Percentiles rank a stretch among this genome's conserved stretches.
Evolutionary conservation across 1,140 invertebrate genomes (phyloP).

Genomic region (Nymphalis io): DNA sequence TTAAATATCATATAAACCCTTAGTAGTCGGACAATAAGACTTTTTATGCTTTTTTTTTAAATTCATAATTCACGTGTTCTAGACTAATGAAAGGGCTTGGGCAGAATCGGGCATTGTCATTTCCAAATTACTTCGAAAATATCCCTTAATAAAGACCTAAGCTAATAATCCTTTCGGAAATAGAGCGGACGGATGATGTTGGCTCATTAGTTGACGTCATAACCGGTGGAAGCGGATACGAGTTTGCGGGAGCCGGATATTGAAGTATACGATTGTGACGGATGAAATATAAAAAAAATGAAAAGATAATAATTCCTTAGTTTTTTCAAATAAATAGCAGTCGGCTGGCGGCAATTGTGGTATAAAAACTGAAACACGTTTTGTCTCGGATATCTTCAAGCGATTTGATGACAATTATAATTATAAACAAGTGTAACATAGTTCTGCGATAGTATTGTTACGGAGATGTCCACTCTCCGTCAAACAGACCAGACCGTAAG

Average conservation of each 20-base stretch:
- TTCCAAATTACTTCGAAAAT: neutral
- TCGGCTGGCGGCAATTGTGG: neutral
- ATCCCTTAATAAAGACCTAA: neutral
- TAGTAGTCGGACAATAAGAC: too few species aligned
- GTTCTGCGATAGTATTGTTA: too few species aligned
- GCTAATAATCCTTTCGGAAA: constrained; percentile 3
- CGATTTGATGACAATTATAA: neutral
- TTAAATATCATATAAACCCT: too few species aligned
- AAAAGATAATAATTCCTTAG: neutral
- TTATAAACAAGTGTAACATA: neutral
- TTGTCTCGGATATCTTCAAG: neutral
- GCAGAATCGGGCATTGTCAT: neutral
- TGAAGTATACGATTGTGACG: neutral
- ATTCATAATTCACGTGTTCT: too few species aligned
- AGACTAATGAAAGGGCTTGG: too few species aligned
- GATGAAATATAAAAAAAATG: neutral
- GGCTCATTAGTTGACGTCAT: constrained; percentile 21
- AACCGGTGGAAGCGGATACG: constrained; percentile 13
- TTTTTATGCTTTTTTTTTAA: too few species aligned
- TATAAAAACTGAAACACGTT: neutral
- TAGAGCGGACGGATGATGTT: constrained; percentile 8
- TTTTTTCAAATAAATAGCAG: neutral
- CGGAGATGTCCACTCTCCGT: neutral
- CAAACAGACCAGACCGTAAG: neutral
- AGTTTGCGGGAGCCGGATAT: neutral